A percentile compares a stretch with the other conserved stretches of the same genome.
Evolutionary conservation across 2,113 vertebrate genomes (phyloP).

Genomic region (Hystrix cristata): DNA sequence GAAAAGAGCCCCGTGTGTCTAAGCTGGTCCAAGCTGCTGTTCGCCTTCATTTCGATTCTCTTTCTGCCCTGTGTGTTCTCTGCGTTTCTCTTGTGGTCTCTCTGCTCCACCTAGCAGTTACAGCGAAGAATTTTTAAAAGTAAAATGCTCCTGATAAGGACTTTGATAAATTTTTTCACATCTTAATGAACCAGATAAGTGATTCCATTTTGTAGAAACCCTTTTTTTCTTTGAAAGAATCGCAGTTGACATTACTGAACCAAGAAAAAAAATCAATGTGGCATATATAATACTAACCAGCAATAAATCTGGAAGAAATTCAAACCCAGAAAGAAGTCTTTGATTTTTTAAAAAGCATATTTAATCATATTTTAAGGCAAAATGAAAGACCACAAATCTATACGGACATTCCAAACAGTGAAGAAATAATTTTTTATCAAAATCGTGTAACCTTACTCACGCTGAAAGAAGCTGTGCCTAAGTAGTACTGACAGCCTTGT

Average conservation of each 20-base stretch:
- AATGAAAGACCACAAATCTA: slow-evolving; percentile 77
- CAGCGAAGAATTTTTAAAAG: slow-evolving; percentile 33
- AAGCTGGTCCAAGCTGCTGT: neutral
- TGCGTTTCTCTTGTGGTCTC: neutral
- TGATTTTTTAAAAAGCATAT: slow-evolving; percentile 61
- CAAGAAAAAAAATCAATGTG: slow-evolving; percentile 22
- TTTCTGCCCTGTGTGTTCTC: neutral
- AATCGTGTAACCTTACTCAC: slow-evolving; percentile 60
- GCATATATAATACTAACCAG: slow-evolving; percentile 59
- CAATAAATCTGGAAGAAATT: slow-evolving; percentile 84
- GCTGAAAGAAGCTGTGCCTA: slow-evolving; percentile 55
- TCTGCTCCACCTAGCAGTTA: neutral
- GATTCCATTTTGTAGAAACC: neutral
- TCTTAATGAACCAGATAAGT: slow-evolving; percentile 46
- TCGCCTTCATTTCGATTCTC: neutral
- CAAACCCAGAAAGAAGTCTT: slow-evolving; percentile 64
- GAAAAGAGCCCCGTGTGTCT: neutral
- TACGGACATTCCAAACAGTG: slow-evolving; percentile 76
- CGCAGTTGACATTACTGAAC: slow-evolving; percentile 46
- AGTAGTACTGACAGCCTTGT: slow-evolving; percentile 62
- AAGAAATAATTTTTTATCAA: slow-evolving; percentile 80
- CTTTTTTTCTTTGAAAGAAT: slow-evolving; percentile 13
- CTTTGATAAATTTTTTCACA: slow-evolving; percentile 27
- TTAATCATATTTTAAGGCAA: slow-evolving; percentile 79
- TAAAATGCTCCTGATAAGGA: slow-evolving; percentile 51